Percentiles rank a stretch among this genome's conserved stretches.
Evolutionary conservation across 2,113 vertebrate genomes (phyloP).

Genomic region (Cebus imitator): DNA sequence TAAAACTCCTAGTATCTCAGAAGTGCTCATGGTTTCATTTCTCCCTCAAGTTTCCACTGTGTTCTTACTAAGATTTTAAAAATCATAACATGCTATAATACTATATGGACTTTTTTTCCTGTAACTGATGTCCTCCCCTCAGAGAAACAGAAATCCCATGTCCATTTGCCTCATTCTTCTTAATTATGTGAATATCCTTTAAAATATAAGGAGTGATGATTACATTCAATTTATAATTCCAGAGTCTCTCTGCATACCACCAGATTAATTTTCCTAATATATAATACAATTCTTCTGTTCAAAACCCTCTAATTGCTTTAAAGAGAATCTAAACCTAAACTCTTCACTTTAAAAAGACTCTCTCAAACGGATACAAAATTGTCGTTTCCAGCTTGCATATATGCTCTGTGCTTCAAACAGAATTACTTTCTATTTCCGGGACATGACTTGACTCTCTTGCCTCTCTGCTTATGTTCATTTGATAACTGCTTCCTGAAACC

Average conservation of each 20-base stretch:
- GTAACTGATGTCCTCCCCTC: neutral
- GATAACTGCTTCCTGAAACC: neutral
- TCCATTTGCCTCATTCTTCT: neutral
- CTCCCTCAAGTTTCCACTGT: neutral
- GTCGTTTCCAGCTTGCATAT: neutral
- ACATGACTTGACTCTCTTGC: neutral
- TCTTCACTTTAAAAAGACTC: neutral
- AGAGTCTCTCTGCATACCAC: neutral
- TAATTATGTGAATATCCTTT: neutral
- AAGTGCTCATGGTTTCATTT: neutral
- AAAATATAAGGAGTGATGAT: neutral
- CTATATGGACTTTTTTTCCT: neutral
- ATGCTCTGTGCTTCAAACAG: neutral
- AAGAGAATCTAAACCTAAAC: neutral
- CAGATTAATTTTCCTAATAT: neutral
- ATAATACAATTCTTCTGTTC: neutral
- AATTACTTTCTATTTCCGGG: neutral
- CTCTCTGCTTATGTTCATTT: neutral
- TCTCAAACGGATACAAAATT: neutral
- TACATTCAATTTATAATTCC: neutral
- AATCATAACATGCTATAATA: neutral
- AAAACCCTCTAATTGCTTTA: neutral
- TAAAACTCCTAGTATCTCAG: no score
- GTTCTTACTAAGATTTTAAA: neutral
- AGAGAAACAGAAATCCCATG: neutral